Base-by-base conservation (phyloP, 1,140 invertebrate species). In the Drosophila tropicalis region DNA sequence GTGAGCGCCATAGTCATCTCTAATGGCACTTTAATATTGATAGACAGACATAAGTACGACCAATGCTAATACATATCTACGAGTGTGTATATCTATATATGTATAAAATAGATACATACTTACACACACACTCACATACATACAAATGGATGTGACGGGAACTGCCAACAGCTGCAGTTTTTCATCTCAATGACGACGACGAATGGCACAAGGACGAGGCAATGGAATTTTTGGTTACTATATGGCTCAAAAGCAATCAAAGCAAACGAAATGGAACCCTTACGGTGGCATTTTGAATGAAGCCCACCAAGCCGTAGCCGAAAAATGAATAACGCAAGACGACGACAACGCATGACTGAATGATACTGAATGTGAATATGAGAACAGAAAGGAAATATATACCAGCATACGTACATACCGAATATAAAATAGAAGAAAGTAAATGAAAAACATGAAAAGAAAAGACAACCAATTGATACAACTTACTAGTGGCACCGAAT, bases 271-370 rank as follows among this genome's bases (percentile, higher is more conserved):
- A 87, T 79, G 79, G 82, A 86, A 82, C 75, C 83, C 79, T 82
- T 72, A 70, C 83, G 69, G 67, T 76, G 74, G 67, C 74, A 77
- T 77, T 76, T 77, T 29, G 67, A 76, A 77, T 62, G 67, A 75
- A 69, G 58, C 70, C 64, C 29, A 73, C 44, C 17, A 22, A 69
- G 67, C 39, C 57, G 62, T 61, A 62, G 75, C 75, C 75, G 75
- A 70, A 56, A 76, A 86, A 85, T 85, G 79, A 82, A 85, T 82
- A 87, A 87, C 82, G 74, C 79, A 85, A 85, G 70, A 80, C 81
- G 67, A 70, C 41, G 51, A 62, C 57, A 62, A 68, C 83, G 79
- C 82, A 87, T 85, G 83, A 82, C 83, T 87, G 82, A 87, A 75
- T 85, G 79, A 60, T 64, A 85, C 76, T 70, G 76, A 85, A 70